Evolutionary conservation across 2,888 invertebrate species (phyloP), one percentile per base, ranked within the genome.

Genomic region (Sinelater perroti): DNA sequence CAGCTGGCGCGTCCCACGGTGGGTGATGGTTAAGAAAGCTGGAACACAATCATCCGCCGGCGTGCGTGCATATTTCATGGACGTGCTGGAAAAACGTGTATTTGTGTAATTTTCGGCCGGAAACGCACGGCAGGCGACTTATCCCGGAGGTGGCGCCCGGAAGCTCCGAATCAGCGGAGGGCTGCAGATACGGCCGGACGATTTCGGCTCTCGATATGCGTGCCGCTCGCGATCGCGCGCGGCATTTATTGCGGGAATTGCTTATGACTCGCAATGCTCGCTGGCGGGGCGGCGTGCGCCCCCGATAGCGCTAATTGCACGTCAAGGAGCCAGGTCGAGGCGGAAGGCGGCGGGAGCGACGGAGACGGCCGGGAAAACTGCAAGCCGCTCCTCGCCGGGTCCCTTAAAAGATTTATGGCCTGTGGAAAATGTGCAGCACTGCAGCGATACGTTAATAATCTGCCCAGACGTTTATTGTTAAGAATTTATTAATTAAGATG

Each of bases 41-140:
- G 24, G 42, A 60, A 60, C 54, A 54, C 56, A 54, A 62, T 65
- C 62, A 62, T 65, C 63, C 56, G 45, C 53, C 60, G 64, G 67
- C 69, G 73, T 74, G 74, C 74, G 73, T 74, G 74, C 72, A 71
- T 74, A 73, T 68, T 73, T 72, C 65, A 72, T 65, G 60, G 45
- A 52, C 44, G 47, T 46, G 38, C 21, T 36, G 53, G 56, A 59
- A 60, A 68, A 67, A 67, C 68, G 69, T 72, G 71, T 71, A 70
- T 72, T 74, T 74, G 71, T 71, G 69, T 74, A 74, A 74, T 74
- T 75, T 74, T 65, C 68, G 67, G 68, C 67, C 68, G 70, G 70
- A 71, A 74, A 70, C 71, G 72, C 68, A 70, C 67, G 67, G 68
- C 65, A 70, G 70, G 65, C 60, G 66, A 67, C 68, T 69, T 70